phyloP scores from a whole-genome alignment of 2,113 vertebrate genomes.

The Neolamprologus ventralis region DNA sequence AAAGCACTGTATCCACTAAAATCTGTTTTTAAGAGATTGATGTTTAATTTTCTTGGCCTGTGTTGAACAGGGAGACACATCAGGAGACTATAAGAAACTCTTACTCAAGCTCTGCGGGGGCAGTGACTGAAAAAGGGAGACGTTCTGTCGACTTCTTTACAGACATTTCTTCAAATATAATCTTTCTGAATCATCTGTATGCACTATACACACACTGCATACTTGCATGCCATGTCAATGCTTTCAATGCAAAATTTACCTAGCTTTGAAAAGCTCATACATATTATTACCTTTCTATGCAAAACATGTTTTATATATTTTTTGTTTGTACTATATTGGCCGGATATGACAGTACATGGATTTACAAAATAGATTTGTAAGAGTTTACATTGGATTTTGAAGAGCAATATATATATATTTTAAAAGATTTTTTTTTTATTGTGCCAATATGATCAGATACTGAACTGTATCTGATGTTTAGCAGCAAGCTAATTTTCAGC shows the following conservation, averaged over 20 bases:
- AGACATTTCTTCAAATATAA: background rate
- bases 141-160: background rate
- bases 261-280: background rate
- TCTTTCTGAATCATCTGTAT: background rate
- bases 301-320: conserved; percentile 19
- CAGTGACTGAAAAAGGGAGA: conserved; percentile 74
- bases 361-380: background rate
- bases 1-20: background rate
- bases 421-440: background rate
- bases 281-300: conserved; percentile 14
- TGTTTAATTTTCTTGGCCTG: background rate
- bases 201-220: conserved; percentile 4
- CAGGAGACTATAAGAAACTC: conserved; percentile 94
- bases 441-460: conserved; percentile 15
- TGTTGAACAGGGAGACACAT: conserved; percentile 85
- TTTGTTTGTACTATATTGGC: background rate
- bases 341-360: background rate
- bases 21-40: background rate
- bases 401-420: conserved; percentile 52
- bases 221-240: conserved; percentile 42
- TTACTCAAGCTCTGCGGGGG: conserved; percentile 95
- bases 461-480: background rate
- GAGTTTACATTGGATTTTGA: background rate
- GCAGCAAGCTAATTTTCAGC: background rate
- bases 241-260: conserved; percentile 15